These are phyloP conservation scores for Eolophus roseicapilla DNA, from an alignment of 2,113 vertebrate genomes.

Conservation along the genomic window DNA sequence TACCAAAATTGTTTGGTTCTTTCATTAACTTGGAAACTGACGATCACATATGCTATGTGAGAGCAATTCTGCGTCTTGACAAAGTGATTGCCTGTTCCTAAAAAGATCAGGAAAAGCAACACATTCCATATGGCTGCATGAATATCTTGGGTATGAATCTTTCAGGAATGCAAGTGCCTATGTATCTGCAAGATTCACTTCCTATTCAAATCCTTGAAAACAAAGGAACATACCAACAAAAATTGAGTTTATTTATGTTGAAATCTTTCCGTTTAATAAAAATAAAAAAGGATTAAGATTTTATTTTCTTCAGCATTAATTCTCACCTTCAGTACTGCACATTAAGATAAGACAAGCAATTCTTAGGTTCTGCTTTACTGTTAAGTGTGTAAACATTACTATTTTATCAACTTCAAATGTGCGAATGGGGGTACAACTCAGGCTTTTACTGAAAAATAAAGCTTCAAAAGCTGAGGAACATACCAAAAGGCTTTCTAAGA, in stretches of 20 bases:
- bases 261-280: neutral
- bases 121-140: neutral
- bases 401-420: neutral
- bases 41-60: neutral
- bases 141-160: neutral
- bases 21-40: neutral
- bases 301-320: neutral
- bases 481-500: neutral
- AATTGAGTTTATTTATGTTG: neutral
- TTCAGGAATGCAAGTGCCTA: accelerated
- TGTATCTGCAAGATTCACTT: neutral
- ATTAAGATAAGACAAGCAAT: neutral
- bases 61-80: neutral
- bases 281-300: neutral
- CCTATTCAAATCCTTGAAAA: neutral
- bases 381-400: neutral
- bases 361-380: neutral
- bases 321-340: neutral
- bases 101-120: neutral
- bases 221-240: neutral
- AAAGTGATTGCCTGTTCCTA: neutral
- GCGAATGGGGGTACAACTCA: neutral
- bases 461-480: neutral
- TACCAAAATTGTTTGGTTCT: neutral
- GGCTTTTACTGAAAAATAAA: neutral